Evolutionary conservation across 2,113 vertebrate genomes (phyloP).

Genomic region (Callipepla squamata): DNA sequence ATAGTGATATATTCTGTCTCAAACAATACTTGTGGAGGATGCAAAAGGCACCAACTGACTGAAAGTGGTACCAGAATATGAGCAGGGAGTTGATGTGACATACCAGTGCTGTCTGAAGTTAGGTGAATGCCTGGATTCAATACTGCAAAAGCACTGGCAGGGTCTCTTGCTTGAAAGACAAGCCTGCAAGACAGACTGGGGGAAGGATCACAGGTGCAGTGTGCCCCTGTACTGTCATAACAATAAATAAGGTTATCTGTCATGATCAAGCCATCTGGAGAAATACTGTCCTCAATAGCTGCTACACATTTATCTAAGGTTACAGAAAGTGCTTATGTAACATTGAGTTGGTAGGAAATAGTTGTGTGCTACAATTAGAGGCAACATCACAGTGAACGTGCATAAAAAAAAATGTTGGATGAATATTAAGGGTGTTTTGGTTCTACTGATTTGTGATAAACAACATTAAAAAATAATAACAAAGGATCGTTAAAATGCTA

Average conservation of each 20-base stretch:
- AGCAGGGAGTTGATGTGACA: neutral
- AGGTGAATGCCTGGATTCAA: neutral
- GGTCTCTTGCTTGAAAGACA: neutral
- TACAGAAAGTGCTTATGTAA: neutral
- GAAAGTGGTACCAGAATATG: neutral
- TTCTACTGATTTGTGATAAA: neutral
- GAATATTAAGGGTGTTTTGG: neutral
- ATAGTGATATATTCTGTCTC: neutral
- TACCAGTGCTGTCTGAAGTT: neutral
- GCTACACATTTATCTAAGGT: neutral
- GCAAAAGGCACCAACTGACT: neutral
- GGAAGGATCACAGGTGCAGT: conserved; percentile 53
- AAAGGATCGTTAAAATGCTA: neutral
- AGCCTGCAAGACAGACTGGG: neutral
- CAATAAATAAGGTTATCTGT: conserved; percentile 68
- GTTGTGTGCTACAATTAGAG: neutral
- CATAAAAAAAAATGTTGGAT: neutral
- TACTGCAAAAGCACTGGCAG: neutral
- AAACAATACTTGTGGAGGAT: neutral
- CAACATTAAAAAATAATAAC: neutral
- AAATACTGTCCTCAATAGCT: neutral
- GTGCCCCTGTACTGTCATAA: conserved; percentile 41
- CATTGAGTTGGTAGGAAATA: neutral
- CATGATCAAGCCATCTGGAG: conserved; percentile 54
- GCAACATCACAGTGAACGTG: neutral